Evolutionary conservation across 2,888 invertebrate species (phyloP).

Genomic region (Tinea trinotella): DNA sequence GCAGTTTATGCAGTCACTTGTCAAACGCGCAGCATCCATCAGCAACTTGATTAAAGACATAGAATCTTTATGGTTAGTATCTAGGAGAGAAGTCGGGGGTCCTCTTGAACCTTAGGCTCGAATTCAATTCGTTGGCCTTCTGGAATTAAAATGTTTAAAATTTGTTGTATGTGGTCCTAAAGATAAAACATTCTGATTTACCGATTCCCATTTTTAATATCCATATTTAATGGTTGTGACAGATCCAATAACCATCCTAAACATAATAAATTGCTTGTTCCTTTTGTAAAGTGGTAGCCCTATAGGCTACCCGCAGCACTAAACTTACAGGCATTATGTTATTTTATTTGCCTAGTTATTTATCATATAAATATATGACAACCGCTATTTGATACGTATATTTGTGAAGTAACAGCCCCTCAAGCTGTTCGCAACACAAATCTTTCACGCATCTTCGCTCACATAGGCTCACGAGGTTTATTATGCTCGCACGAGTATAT

Average conservation of each 20-base stretch:
- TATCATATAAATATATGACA: neutral
- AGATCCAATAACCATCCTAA: neutral
- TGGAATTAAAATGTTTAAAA: neutral
- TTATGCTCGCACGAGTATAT: neutral
- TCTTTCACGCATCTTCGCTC: neutral
- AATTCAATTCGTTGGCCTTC: neutral
- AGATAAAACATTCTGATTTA: neutral
- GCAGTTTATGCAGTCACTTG: conserved; percentile 23
- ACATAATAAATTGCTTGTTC: neutral
- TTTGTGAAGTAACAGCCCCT: neutral
- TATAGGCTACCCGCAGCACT: neutral
- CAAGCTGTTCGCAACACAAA: neutral
- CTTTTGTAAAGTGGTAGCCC: neutral
- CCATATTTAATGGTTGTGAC: neutral
- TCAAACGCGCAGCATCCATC: conserved; percentile 22
- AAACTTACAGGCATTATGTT: neutral
- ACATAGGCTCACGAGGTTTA: neutral
- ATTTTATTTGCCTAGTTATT: neutral
- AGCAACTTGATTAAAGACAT: conserved; percentile 16
- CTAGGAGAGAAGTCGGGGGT: conserved; percentile 18
- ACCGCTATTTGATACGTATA: neutral
- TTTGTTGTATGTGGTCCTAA: neutral
- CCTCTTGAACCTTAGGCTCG: neutral
- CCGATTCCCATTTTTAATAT: neutral
- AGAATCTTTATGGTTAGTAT: conserved; percentile 19